Conservation (phyloP, 2,797 vertebrate genomes). For the Remorina albescens region DNA sequence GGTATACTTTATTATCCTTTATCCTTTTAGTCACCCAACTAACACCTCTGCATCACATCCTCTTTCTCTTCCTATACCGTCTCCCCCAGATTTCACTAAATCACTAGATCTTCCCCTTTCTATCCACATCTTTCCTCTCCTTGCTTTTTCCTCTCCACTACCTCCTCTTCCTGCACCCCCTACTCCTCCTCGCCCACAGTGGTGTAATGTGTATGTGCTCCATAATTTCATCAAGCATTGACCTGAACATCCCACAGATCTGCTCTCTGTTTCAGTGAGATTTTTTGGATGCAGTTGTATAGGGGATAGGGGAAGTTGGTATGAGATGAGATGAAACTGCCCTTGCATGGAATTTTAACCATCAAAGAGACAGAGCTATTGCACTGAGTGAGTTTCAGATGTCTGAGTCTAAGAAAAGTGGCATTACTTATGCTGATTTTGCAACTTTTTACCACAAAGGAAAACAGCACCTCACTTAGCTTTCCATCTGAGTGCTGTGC, state of each 20-base stretch:
- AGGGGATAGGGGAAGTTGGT: neutral
- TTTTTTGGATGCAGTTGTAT: neutral
- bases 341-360: neutral
- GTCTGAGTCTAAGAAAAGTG: neutral
- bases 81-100: neutral
- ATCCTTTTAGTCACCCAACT: neutral
- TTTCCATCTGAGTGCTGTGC: neutral
- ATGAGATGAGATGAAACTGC: neutral
- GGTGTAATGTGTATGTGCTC: conserved; percentile 1
- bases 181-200: neutral
- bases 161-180: neutral
- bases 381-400: neutral
- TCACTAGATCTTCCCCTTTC: neutral
- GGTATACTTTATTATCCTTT: neutral
- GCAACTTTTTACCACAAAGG: neutral
- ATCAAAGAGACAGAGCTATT: neutral
- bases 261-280: neutral
- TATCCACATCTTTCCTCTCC: neutral
- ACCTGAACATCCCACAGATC: conserved; percentile 14
- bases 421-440: neutral
- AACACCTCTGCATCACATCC: neutral
- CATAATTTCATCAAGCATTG: conserved; percentile 26
- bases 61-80: neutral
- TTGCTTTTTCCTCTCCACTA: neutral
- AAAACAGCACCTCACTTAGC: neutral